These are phyloP conservation scores for Vidua macroura DNA, from an alignment of 2,113 vertebrate species.

Conservation along the genomic window DNA sequence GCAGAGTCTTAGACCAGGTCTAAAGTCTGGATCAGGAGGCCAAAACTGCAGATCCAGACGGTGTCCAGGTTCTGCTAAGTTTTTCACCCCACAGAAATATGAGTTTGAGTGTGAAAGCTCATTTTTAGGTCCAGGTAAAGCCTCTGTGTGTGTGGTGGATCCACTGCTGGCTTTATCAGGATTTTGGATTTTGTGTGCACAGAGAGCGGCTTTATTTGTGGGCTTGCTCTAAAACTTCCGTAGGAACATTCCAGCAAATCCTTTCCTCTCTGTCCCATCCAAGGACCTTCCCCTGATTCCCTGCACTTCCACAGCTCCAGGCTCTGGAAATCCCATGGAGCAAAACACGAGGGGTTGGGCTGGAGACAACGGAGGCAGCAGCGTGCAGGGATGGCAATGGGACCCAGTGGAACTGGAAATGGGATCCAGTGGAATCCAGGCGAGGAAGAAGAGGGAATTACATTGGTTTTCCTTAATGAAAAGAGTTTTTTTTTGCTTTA, in stretches of 20 bases:
- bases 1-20: no score
- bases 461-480: not conserved
- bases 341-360: not conserved
- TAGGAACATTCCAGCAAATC: not conserved
- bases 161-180: no score
- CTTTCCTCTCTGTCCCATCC: not conserved
- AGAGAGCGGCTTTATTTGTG: not conserved
- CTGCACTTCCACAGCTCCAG: not conserved
- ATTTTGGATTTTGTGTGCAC: not conserved
- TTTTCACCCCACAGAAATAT: rapidly evolving
- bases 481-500: not conserved
- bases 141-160: not conserved
- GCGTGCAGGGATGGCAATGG: not conserved
- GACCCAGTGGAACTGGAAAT: not conserved
- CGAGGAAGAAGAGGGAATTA: not conserved
- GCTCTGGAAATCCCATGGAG: not conserved
- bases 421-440: not conserved
- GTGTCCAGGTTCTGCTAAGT: not conserved
- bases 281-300: not conserved
- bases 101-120: not conserved
- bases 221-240: not conserved
- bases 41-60: rapidly evolving
- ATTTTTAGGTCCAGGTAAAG: not conserved
- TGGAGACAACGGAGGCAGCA: not conserved
- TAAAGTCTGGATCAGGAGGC: not conserved